A percentile compares a stretch with the other conserved stretches of the same genome.
These are phyloP conservation scores for Aphelocoma californica DNA, from an alignment of 2,797 vertebrate species.

Conservation along the genomic window DNA sequence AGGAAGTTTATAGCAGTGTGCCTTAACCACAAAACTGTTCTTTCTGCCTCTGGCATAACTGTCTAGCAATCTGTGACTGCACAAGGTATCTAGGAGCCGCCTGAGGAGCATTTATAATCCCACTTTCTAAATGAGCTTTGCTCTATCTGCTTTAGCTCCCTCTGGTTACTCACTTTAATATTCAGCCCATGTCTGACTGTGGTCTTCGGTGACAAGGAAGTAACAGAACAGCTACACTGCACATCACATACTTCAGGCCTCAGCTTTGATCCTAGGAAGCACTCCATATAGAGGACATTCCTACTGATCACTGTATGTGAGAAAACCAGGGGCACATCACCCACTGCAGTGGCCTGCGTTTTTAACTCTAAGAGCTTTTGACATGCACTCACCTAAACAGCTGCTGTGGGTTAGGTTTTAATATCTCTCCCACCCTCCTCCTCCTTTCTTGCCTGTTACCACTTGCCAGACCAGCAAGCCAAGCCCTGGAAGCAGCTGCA, in stretches of 20 bases:
- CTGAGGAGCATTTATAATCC: not conserved
- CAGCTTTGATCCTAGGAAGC: not conserved
- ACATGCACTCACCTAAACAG: not conserved
- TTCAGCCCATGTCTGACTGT: not conserved
- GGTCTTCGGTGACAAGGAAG: not conserved
- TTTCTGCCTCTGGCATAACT: not conserved
- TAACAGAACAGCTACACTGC: not conserved
- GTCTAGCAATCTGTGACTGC: not conserved
- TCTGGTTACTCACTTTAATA: not conserved
- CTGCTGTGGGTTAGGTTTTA: not conserved
- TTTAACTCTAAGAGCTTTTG: not conserved
- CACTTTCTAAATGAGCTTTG: not conserved
- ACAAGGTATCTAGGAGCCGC: not conserved
- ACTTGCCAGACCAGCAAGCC: not conserved
- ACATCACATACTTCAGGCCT: not conserved
- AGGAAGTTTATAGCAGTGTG: not conserved
- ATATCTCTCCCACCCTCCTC: not conserved
- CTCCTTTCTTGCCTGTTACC: not conserved
- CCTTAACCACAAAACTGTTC: not conserved
- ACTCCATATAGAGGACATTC: not conserved
- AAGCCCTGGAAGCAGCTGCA: not conserved
- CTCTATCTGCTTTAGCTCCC: not conserved
- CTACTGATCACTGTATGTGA: not conserved
- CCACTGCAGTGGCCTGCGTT: not conserved
- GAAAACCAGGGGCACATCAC: fast-evolving